Conservation (phyloP, 1,140 invertebrate species). For the Drosophila tristis region DNA sequence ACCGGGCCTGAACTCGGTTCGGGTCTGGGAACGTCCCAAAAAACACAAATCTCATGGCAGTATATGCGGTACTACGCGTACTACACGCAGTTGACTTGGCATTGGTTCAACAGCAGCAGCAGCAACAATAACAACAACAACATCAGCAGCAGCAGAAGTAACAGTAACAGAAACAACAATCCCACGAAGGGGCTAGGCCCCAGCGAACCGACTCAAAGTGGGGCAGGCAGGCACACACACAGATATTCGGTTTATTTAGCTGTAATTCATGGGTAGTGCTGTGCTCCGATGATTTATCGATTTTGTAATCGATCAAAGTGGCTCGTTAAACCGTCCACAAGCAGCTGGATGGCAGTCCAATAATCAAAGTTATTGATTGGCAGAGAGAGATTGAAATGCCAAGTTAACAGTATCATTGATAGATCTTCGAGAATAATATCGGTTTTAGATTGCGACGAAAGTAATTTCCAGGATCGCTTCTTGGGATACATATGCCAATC, state of each 20-base stretch:
- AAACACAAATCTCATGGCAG: constrained; percentile 43
- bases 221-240: constrained; percentile 45
- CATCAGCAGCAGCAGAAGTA: too few relatives aligned
- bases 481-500: too few relatives aligned
- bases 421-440: not conserved
- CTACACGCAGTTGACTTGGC: constrained; percentile 70
- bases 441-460: not conserved
- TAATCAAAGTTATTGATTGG: constrained; percentile 22
- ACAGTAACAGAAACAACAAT: constrained; percentile 11
- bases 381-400: not conserved
- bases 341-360: constrained; percentile 34
- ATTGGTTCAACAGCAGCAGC: constrained; percentile 64
- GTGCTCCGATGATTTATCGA: constrained; percentile 41
- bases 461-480: not conserved
- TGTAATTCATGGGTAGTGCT: constrained; percentile 30
- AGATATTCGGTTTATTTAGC: constrained; percentile 29
- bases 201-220: constrained; percentile 57
- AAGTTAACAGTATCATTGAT: too few relatives aligned
- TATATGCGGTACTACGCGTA: not conserved
- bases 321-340: constrained; percentile 21
- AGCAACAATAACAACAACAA: constrained; percentile 6
- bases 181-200: constrained; percentile 50
- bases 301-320: constrained; percentile 36
- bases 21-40: constrained; percentile 66
- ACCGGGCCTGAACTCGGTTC: constrained; percentile 41